Evolutionary conservation across 2,888 invertebrate genomes (phyloP).

Genomic region (Lasioglossum morio): DNA sequence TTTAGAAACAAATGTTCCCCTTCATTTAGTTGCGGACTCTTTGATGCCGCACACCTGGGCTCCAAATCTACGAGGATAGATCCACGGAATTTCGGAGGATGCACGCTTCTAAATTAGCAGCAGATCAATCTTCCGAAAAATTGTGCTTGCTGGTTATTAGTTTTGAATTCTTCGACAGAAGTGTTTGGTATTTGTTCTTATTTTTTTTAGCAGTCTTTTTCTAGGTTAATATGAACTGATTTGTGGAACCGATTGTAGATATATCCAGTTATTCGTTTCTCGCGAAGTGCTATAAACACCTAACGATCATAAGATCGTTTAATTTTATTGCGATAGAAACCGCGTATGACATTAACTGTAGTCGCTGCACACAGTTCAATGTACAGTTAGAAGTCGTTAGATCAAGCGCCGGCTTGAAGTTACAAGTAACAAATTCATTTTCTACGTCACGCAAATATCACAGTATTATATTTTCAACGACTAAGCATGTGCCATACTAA

Average conservation of each 20-base stretch:
- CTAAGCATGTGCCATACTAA: neutral
- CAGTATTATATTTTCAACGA: neutral
- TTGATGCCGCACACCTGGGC: neutral
- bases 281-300: neutral
- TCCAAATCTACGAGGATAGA: neutral
- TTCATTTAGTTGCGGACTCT: neutral
- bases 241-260: neutral
- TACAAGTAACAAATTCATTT: neutral
- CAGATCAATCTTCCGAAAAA: neutral
- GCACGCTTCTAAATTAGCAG: neutral
- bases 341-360: conserved; percentile 29
- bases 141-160: neutral
- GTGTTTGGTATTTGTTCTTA: neutral
- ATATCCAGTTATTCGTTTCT: neutral
- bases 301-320: conserved; percentile 2
- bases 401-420: conserved; percentile 5
- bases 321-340: conserved; percentile 16
- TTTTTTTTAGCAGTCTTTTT: neutral
- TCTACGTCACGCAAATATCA: neutral
- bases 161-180: neutral
- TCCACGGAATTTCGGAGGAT: neutral
- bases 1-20: conserved; percentile 20
- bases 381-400: conserved; percentile 6
- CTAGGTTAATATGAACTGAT: neutral
- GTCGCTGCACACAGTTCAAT: neutral